These are phyloP conservation scores for Pseudopipra pipra DNA, from an alignment of 2,113 vertebrate species.

Conservation along the genomic window DNA sequence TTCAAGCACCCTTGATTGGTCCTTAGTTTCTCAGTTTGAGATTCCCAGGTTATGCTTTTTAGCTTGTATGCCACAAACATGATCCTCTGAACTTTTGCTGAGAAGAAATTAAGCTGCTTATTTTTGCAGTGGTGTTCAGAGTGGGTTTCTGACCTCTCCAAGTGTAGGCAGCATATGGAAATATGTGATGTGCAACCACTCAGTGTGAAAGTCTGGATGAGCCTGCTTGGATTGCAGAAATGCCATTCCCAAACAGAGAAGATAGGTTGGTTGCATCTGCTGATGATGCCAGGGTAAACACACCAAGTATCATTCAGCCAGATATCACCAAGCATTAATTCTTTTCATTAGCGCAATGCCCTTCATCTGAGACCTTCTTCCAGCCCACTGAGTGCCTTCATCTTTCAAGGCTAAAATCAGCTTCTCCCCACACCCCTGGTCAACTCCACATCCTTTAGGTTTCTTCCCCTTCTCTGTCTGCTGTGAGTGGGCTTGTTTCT, in stretches of 20 bases:
- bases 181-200: neutral
- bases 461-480: neutral
- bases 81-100: neutral
- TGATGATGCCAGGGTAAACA: neutral
- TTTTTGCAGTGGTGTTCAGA: neutral
- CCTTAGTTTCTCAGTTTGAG: neutral
- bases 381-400: neutral
- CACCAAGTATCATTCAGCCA: neutral
- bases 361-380: neutral
- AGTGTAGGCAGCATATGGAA: neutral
- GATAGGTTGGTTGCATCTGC: neutral
- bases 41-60: neutral
- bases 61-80: neutral
- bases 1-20: neutral
- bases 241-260: neutral
- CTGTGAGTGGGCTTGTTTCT: neutral
- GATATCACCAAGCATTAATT: neutral
- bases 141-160: neutral
- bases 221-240: neutral
- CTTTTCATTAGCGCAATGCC: neutral
- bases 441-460: neutral
- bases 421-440: neutral
- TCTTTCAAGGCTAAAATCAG: neutral
- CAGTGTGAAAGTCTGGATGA: neutral
- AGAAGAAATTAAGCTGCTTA: neutral